Conservation (phyloP, 2,888 invertebrate species). For the Meteorus cinctellus region DNA sequence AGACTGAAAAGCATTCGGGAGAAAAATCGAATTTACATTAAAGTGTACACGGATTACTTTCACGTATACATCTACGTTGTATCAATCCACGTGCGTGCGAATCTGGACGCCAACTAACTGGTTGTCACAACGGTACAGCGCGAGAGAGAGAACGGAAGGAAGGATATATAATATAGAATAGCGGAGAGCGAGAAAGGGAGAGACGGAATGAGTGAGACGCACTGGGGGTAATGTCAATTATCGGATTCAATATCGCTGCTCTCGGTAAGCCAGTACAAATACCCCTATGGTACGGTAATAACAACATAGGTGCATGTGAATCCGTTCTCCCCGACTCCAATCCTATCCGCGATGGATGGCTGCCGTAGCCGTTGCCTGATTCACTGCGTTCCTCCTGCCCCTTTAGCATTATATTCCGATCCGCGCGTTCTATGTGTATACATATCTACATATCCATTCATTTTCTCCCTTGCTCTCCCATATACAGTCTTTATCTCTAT, state of each 20-base stretch:
- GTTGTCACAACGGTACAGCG: conserved; percentile 25
- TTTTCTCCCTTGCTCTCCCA: conserved; percentile 20
- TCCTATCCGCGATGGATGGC: conserved; percentile 66
- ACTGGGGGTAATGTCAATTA: conserved; percentile 69
- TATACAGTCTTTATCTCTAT: conserved; percentile 23
- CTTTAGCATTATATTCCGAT: conserved; percentile 54
- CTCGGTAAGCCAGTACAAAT: conserved; percentile 72
- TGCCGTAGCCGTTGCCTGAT: conserved; percentile 62
- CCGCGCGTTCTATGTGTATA: conserved; percentile 40
- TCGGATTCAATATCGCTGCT: conserved; percentile 72
- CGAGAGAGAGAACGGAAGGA: neutral
- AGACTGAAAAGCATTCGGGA: conserved; percentile 33
- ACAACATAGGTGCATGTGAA: conserved; percentile 70
- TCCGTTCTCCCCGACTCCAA: conserved; percentile 66
- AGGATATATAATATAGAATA: neutral
- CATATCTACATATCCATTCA: conserved; percentile 34
- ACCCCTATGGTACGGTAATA: conserved; percentile 71
- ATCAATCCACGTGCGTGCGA: conserved; percentile 32
- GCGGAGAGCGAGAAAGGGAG: conserved; percentile 18
- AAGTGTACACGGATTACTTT: conserved; percentile 20
- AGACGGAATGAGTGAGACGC: conserved; percentile 46
- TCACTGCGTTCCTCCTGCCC: conserved; percentile 45
- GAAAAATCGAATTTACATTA: conserved; percentile 19
- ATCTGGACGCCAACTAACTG: conserved; percentile 23
- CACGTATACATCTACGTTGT: conserved; percentile 38